These are phyloP conservation scores for Protonibea diacanthus DNA, from an alignment of 2,797 vertebrate species.

Conservation along the genomic window DNA sequence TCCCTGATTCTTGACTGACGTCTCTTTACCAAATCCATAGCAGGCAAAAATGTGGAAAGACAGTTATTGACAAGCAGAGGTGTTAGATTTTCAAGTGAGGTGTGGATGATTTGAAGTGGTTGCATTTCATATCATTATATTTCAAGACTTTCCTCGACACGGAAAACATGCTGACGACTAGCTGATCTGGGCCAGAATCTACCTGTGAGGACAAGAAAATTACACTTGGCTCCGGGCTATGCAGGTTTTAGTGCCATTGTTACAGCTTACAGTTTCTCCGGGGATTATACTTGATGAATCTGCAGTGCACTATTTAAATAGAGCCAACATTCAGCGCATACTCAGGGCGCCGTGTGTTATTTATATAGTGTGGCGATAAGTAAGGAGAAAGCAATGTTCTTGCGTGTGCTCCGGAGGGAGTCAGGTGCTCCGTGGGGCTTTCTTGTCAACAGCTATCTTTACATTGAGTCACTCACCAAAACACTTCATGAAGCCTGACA, in stretches of 20 bases:
- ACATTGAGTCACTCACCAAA: not conserved
- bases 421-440: not conserved
- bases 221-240: slow-evolving; percentile 17
- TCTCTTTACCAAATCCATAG: not conserved
- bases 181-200: slow-evolving; percentile 36
- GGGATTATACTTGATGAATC: slow-evolving; percentile 30
- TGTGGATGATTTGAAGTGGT: not conserved
- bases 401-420: not conserved
- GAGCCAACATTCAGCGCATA: slow-evolving; percentile 3
- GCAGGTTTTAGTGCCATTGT: slow-evolving; percentile 27
- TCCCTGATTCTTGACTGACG: not conserved
- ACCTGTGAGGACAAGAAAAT: slow-evolving; percentile 42
- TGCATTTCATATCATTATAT: not conserved
- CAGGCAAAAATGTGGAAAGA: not conserved
- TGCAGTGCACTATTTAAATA: slow-evolving; percentile 2
- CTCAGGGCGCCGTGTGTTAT: not conserved
- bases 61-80: not conserved
- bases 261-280: slow-evolving; percentile 18
- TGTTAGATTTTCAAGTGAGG: not conserved
- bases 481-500: not conserved
- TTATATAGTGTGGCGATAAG: not conserved
- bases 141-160: not conserved
- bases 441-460: not conserved
- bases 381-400: not conserved
- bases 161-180: slow-evolving; percentile 19